Evolutionary conservation across 2,113 vertebrate genomes (phyloP).

Genomic region (Bolborhynchus lineola): DNA sequence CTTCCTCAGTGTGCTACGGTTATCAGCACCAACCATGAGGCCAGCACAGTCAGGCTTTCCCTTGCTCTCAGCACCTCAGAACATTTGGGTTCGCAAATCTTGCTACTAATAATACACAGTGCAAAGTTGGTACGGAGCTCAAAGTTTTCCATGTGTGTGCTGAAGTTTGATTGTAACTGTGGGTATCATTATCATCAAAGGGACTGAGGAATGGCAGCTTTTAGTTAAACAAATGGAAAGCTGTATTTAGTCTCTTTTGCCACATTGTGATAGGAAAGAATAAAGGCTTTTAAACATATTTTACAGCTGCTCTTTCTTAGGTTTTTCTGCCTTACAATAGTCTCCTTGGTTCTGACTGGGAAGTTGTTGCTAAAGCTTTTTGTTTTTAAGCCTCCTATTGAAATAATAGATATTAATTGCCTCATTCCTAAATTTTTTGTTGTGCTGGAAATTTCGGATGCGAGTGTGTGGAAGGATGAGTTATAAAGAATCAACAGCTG

Average conservation of each 20-base stretch:
- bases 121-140: constrained; percentile 52
- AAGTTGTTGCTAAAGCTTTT: constrained; percentile 54
- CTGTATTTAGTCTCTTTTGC: constrained; percentile 72
- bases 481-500: background rate
- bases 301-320: constrained; percentile 70
- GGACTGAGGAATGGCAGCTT: constrained; percentile 73
- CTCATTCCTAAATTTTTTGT: constrained; percentile 28
- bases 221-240: constrained; percentile 75
- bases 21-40: background rate
- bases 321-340: constrained; percentile 60
- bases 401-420: constrained; percentile 49
- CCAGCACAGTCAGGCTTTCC: background rate
- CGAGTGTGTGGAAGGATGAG: background rate
- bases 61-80: constrained; percentile 40
- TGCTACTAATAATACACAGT: constrained; percentile 53
- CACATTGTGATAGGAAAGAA: constrained; percentile 72
- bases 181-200: constrained; percentile 63
- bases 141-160: constrained; percentile 12
- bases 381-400: constrained; percentile 64
- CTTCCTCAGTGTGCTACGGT: background rate
- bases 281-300: constrained; percentile 69
- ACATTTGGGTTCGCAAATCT: background rate
- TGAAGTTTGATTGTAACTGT: constrained; percentile 59
- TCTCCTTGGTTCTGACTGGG: constrained; percentile 45
- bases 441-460: background rate